phyloP scores from a whole-genome alignment of 2,888 invertebrate genomes.

The Vandiemenella viatica region DNA sequence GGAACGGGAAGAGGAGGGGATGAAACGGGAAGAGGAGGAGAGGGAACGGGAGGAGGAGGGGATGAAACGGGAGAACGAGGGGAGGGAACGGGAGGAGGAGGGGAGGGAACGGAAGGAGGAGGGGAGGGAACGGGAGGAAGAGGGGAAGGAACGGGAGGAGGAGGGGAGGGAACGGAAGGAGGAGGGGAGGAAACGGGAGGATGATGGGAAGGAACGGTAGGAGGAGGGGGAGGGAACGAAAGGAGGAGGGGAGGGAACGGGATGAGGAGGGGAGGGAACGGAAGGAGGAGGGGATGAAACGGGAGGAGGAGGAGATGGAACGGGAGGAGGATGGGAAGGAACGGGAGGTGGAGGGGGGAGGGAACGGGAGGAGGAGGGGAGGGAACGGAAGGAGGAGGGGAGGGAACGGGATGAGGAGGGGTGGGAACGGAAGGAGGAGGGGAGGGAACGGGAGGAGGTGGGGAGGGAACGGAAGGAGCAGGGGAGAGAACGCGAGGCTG shows the following conservation, averaged over 20 bases:
- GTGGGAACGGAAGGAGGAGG: not conserved
- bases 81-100: too few relatives aligned
- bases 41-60: too few relatives aligned
- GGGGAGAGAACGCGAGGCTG: not conserved
- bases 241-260: too few relatives aligned
- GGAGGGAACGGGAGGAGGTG: not conserved
- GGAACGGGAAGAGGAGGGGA: too few relatives aligned
- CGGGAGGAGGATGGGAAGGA: not conserved
- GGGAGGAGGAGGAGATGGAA: not conserved
- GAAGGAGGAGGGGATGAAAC: not conserved
- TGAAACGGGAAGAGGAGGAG: too few relatives aligned
- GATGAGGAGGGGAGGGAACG: not conserved
- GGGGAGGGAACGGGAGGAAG: not conserved
- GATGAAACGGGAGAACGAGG: too few relatives aligned
- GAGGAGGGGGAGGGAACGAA: too few relatives aligned
- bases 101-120: too few relatives aligned
- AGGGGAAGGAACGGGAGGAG: not conserved
- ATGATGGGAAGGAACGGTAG: too few relatives aligned
- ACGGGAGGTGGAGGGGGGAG: not conserved
- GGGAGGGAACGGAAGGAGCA: not conserved
- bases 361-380: not conserved
- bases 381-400: not conserved
- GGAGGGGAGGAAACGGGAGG: not conserved
- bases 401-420: not conserved
- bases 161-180: not conserved